Conservation (phyloP, 2,888 invertebrate species). For the Andrena dorsata region DNA sequence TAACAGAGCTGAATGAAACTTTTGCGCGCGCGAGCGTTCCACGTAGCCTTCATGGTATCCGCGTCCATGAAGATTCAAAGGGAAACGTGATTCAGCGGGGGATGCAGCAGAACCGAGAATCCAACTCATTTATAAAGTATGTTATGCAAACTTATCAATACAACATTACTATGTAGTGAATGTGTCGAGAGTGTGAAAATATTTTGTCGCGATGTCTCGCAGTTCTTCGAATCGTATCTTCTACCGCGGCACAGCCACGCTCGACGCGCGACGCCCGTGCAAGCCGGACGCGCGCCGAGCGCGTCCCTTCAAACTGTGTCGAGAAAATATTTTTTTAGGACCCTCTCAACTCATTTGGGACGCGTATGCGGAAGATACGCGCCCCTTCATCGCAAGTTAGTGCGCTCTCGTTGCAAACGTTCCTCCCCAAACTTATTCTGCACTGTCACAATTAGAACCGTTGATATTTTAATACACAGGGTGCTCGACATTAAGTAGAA, state of each 20-base stretch:
- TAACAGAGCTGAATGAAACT: too few species aligned
- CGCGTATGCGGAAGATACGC: conserved; percentile 41
- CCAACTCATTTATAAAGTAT: conserved; percentile 69
- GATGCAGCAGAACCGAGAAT: conserved; percentile 59
- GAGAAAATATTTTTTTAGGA: conserved; percentile 24
- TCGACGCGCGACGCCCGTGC: background rate
- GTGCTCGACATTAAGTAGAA: too few species aligned
- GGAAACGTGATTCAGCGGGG: conserved; percentile 36
- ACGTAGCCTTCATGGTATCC: too few species aligned
- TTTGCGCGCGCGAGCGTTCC: too few species aligned
- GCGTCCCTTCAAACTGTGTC: conserved; percentile 3
- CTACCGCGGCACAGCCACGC: background rate
- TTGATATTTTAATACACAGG: too few species aligned
- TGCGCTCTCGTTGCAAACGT: conserved; percentile 67
- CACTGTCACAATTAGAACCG: conserved; percentile 55
- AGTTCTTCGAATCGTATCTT: conserved; percentile 19
- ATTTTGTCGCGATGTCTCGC: conserved; percentile 48
- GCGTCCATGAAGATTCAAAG: background rate
- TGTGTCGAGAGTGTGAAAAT: conserved; percentile 71
- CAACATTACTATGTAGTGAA: conserved; percentile 72
- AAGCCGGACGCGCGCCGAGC: background rate
- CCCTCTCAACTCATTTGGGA: conserved; percentile 68
- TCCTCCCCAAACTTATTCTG: conserved; percentile 62
- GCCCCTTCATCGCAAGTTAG: conserved; percentile 64
- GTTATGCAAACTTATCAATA: conserved; percentile 72